These are phyloP conservation scores for Gallinago stenura DNA, from an alignment of 2,797 vertebrate genomes.

Conservation along the genomic window DNA sequence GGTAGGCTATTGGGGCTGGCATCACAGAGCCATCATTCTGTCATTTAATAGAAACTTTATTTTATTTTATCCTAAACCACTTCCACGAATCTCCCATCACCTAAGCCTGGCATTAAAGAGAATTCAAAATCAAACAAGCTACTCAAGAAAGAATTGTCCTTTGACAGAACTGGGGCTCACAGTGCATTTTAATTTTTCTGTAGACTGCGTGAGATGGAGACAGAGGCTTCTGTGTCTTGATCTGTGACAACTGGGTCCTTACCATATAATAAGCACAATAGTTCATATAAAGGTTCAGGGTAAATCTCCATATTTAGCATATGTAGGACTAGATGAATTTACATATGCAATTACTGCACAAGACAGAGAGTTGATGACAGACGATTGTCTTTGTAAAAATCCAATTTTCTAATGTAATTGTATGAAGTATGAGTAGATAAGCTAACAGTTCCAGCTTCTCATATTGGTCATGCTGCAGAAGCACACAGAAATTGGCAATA, in stretches of 20 bases:
- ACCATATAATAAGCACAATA: not conserved
- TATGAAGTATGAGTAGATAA: not conserved
- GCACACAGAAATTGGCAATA: not conserved
- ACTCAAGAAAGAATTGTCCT: not conserved
- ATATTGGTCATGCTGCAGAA: not conserved
- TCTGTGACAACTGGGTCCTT: not conserved
- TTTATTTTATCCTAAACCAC: not conserved
- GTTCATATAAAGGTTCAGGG: not conserved
- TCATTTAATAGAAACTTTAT: constrained; percentile 8
- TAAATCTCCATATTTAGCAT: not conserved
- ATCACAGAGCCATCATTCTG: constrained; percentile 20
- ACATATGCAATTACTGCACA: not conserved
- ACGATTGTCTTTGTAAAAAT: not conserved
- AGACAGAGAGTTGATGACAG: not conserved
- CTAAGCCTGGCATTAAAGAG: constrained; percentile 35
- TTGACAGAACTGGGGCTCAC: constrained; percentile 32
- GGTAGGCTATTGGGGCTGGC: not conserved
- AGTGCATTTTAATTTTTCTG: constrained; percentile 18
- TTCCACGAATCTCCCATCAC: not conserved
- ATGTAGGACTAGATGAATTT: not conserved
- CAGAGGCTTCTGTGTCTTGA: not conserved
- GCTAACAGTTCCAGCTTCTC: not conserved
- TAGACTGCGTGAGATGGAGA: not conserved
- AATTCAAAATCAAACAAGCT: constrained; percentile 62
- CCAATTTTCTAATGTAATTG: not conserved